These are phyloP conservation scores for Pseudopipra pipra DNA, from an alignment of 2,113 vertebrate species.

Conservation along the genomic window DNA sequence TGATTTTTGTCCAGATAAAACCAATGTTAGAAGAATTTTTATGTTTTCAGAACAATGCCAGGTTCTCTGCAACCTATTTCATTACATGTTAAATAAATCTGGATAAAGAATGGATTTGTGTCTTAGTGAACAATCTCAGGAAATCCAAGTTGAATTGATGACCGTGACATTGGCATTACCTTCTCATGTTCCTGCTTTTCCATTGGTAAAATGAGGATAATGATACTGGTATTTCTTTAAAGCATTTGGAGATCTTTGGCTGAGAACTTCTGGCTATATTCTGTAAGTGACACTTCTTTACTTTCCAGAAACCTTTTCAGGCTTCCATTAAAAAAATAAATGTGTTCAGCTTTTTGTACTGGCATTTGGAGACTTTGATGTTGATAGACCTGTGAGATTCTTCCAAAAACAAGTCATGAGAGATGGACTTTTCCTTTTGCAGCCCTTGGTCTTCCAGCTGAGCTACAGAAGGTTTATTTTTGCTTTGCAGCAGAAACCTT, in stretches of 20 bases:
- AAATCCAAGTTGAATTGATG: constrained; percentile 7
- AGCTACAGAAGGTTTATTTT: not conserved
- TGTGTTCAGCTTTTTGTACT: not conserved
- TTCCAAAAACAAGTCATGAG: not conserved
- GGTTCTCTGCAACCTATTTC: not conserved
- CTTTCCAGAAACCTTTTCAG: not conserved
- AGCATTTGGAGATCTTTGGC: not conserved
- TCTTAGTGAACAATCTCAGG: not conserved
- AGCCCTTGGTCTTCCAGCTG: not conserved
- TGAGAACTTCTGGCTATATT: not conserved
- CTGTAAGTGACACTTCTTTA: not conserved
- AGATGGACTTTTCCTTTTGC: not conserved
- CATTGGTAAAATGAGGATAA: not conserved
- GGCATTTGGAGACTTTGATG: not conserved
- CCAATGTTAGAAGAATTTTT: not conserved
- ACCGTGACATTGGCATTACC: not conserved
- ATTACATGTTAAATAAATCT: not conserved
- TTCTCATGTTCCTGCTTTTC: not conserved
- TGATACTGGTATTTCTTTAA: not conserved
- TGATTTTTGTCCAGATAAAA: not conserved
- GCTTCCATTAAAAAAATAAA: not conserved
- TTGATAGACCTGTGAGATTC: not conserved
- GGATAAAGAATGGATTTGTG: constrained; percentile 9
- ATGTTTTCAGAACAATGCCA: not conserved
- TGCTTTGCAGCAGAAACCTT: not conserved